These are phyloP conservation scores for Pelobates fuscus DNA, from an alignment of 2,113 vertebrate genomes.

Conservation along the genomic window DNA sequence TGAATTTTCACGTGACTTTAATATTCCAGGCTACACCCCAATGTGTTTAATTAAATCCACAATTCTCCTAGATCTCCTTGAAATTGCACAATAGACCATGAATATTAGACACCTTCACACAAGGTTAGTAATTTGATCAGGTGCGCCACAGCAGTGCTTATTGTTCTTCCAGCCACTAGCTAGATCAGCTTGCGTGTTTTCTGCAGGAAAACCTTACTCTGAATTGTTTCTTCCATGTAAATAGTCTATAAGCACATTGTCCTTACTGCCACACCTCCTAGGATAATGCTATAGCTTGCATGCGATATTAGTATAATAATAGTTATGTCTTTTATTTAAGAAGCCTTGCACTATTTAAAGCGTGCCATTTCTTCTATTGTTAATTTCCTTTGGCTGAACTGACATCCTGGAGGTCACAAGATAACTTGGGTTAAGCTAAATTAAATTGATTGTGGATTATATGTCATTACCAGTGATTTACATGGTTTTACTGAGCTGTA, in stretches of 20 bases:
- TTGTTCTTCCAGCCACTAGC: not conserved
- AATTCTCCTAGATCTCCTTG: too few species aligned
- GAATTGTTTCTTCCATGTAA: slow-evolving; percentile 6
- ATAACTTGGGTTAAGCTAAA: too few species aligned
- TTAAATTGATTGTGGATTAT: too few species aligned
- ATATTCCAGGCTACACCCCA: too few species aligned
- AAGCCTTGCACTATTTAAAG: slow-evolving; percentile 2
- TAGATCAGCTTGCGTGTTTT: slow-evolving; percentile 5
- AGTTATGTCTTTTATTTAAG: slow-evolving; percentile 13
- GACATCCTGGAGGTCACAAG: not conserved
- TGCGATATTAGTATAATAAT: slow-evolving; percentile 13
- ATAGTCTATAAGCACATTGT: slow-evolving; percentile 8
- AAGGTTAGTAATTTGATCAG: not conserved
- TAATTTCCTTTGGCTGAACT: not conserved
- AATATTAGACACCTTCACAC: not conserved
- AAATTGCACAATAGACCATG: slow-evolving; percentile 1
- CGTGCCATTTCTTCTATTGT: slow-evolving; percentile 6
- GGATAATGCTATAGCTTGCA: slow-evolving; percentile 24
- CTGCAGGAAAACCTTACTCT: not conserved
- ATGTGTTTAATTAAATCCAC: too few species aligned
- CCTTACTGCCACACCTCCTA: slow-evolving; percentile 27
- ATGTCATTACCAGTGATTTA: too few species aligned
- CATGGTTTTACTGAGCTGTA: too few species aligned
- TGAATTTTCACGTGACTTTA: too few species aligned
- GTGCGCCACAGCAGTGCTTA: not conserved